Evolutionary conservation across 2,888 invertebrate species (phyloP), one percentile per base, ranked within the genome.

Genomic region (Catocala nupta): DNA sequence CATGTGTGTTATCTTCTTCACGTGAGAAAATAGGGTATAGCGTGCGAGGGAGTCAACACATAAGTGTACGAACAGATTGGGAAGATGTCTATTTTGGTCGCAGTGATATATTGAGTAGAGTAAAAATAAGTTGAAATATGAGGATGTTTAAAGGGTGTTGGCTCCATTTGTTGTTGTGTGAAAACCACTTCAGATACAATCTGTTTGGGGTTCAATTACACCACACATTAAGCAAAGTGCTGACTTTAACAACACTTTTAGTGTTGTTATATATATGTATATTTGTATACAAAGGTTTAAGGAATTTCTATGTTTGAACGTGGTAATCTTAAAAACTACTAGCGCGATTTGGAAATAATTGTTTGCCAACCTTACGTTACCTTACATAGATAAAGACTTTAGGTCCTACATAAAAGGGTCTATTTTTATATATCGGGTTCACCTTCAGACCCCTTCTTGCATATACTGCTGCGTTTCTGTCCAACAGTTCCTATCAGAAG

Each of bases 21-120:
- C 88, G 89, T 92, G 92, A 88, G 92, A 91, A 90, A 87, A 87
- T 86, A 85, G 82, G 83, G 75, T 78, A 80, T 73, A 78, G 70
- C 66, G 75, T 73, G 71, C 56, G 71, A 81, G 79, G 72, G 82
- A 83, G 85, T 55, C 83, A 78, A 74, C 72, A 47, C 42, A 60
- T 36, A 55, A 75, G 62, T 63, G 63, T 49, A 82, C 73, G 75
- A 82, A 76, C 78, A 80, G 80, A 78, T 77, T 78, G 71, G 53
- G 16, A 9, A 16, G 34, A 62, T 58, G 45, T 75, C 77, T 77
- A 78, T 77, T 74, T 74, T 73, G 65, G 82, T 78, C 72, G 65
- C 63, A 59, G 65, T 73, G 65, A 75, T 73, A 68, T 75, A 73
- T 73, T 64, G 52, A 57, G 56, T 65, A 61, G 67, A 66, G 65